phyloP scores from a whole-genome alignment of 1,140 invertebrate genomes.

The Battus philenor region DNA sequence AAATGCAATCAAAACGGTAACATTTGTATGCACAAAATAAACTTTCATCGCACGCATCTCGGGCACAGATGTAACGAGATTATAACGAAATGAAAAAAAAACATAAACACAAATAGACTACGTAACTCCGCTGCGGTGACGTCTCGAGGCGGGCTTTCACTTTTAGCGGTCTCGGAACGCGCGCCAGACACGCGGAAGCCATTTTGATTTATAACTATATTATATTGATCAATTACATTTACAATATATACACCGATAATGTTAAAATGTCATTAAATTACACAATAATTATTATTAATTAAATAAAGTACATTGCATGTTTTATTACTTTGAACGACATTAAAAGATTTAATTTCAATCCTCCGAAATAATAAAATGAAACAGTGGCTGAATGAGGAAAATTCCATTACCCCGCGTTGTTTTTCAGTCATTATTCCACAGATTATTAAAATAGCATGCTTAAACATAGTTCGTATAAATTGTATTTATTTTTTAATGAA shows the following conservation, averaged over 20 bases:
- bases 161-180: slow-evolving; percentile 7
- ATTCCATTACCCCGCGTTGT: too few relatives aligned
- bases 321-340: too few relatives aligned
- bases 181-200: slow-evolving; percentile 9
- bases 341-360: too few relatives aligned
- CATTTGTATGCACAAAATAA: too few relatives aligned
- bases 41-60: slow-evolving; percentile 8
- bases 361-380: neutral
- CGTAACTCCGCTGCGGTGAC: slow-evolving; percentile 10
- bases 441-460: too few relatives aligned
- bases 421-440: too few relatives aligned
- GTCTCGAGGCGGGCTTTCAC: slow-evolving; percentile 6
- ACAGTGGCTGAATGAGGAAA: neutral
- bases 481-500: too few relatives aligned
- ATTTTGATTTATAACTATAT: slow-evolving; percentile 6
- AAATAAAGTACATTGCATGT: too few relatives aligned
- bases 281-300: too few relatives aligned
- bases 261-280: too few relatives aligned
- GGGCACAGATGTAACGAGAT: slow-evolving; percentile 7
- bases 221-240: slow-evolving; percentile 6
- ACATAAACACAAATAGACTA: slow-evolving; percentile 14
- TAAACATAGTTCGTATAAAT: too few relatives aligned
- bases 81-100: slow-evolving; percentile 4
- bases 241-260: neutral
- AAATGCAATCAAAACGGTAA: too few relatives aligned